These are phyloP conservation scores for Procavia capensis DNA, from an alignment of 2,113 vertebrate species.

Conservation along the genomic window DNA sequence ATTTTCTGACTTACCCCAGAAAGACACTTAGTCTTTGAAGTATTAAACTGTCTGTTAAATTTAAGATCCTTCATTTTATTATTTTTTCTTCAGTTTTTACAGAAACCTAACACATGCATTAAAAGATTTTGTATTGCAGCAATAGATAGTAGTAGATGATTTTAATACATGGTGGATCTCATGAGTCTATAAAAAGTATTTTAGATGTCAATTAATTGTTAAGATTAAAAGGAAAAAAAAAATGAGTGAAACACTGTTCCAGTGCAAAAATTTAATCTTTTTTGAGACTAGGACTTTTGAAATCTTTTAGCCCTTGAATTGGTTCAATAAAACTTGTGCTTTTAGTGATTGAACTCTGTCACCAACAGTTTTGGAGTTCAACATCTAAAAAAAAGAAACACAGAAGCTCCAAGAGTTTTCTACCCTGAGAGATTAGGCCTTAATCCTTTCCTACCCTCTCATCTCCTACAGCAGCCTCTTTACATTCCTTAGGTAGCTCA, in stretches of 20 bases:
- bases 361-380: neutral
- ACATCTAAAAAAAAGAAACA: neutral
- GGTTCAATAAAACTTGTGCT: conserved; percentile 55
- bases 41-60: no score
- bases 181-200: conserved; percentile 60
- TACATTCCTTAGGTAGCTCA: neutral
- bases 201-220: conserved; percentile 28
- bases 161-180: conserved; percentile 51
- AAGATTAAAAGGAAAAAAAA: neutral
- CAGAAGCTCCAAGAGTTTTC: neutral
- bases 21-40: no score
- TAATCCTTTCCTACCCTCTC: neutral
- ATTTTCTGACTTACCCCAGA: no score
- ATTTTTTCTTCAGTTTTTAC: no score
- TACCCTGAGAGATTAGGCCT: neutral
- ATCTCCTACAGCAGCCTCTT: neutral
- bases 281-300: neutral
- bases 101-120: conserved; percentile 81
- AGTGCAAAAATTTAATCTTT: conserved; percentile 34
- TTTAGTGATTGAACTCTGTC: neutral
- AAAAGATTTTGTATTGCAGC: conserved; percentile 78
- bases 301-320: neutral
- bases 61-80: no score
- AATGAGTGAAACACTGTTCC: neutral
- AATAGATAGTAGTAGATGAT: conserved; percentile 43